phyloP scores from a whole-genome alignment of 2,113 vertebrate species.

The Syngnathus scovelli region DNA sequence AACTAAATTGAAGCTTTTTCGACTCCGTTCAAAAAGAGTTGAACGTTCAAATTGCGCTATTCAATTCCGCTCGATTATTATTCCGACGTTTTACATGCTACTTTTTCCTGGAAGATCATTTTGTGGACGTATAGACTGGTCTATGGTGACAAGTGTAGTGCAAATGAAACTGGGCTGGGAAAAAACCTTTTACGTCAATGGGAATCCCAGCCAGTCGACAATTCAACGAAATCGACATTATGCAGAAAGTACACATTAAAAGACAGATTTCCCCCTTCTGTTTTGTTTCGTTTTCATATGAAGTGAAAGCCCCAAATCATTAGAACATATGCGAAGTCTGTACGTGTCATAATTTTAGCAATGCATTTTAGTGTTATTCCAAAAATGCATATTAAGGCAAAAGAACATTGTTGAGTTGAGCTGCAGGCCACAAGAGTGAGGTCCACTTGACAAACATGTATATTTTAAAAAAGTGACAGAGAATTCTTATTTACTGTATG shows the following conservation, averaged over 20 bases:
- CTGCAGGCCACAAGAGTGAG: too few species aligned
- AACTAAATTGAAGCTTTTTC: not conserved
- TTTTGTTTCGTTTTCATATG: not conserved
- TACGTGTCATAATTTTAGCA: not conserved
- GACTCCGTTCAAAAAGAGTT: not conserved
- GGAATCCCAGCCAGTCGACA: not conserved
- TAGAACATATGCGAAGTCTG: not conserved
- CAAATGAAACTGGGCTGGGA: not conserved
- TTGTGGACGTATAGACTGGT: constrained; percentile 42
- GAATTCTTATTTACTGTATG: not conserved
- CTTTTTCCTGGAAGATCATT: constrained; percentile 9
- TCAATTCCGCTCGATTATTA: not conserved
- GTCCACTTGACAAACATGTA: too few species aligned
- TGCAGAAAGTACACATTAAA: not conserved
- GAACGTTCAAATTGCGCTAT: accelerated
- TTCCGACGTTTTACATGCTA: not conserved
- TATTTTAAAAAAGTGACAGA: not conserved
- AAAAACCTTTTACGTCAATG: not conserved
- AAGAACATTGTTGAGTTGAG: too few species aligned
- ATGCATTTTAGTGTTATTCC: not conserved
- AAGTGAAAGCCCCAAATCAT: not conserved
- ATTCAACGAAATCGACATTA: not conserved
- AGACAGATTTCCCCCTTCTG: not conserved
- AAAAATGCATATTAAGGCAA: not conserved
- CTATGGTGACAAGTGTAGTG: not conserved